These are phyloP conservation scores for Neoascia interrupta DNA, from an alignment of 2,888 invertebrate genomes.

Conservation along the genomic window DNA sequence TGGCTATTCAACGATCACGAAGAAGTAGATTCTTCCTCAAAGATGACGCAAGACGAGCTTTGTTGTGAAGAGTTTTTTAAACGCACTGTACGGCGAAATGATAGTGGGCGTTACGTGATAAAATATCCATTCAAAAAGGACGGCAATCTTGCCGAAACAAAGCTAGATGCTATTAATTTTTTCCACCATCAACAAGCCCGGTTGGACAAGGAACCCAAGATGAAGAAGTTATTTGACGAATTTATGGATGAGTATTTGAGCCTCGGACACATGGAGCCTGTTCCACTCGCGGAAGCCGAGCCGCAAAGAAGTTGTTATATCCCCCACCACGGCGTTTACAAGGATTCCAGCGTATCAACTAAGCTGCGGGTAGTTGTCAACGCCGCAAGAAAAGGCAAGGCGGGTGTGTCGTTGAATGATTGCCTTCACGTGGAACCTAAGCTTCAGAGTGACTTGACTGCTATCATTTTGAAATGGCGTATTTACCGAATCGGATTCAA, in stretches of 20 bases:
- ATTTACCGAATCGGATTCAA: conserved; percentile 55
- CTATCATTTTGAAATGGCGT: conserved; percentile 46
- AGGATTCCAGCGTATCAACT: conserved; percentile 52
- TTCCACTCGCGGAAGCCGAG: conserved; percentile 1
- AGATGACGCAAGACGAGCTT: conserved; percentile 44
- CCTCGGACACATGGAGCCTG: conserved; percentile 40
- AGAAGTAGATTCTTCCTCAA: conserved; percentile 6
- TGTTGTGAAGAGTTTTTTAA: conserved; percentile 41
- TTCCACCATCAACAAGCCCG: conserved; percentile 36
- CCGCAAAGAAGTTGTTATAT: conserved; percentile 16
- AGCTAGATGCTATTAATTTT: conserved; percentile 33
- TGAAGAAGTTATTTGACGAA: conserved; percentile 35
- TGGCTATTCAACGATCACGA: conserved; percentile 51
- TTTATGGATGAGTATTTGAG: conserved; percentile 53
- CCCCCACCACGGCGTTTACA: conserved; percentile 54
- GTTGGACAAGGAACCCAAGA: conserved; percentile 29
- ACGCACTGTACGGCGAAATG: conserved; percentile 25
- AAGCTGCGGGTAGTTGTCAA: conserved; percentile 57
- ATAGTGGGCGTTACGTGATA: conserved; percentile 37
- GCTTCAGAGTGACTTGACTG: conserved; percentile 43
- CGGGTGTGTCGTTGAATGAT: conserved; percentile 26
- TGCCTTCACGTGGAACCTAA: conserved; percentile 60
- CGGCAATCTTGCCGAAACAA: conserved; percentile 36
- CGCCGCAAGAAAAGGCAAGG: conserved; percentile 5
- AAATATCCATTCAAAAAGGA: conserved; percentile 44